Base-by-base conservation (phyloP, 2,113 vertebrate species). In the Delphinapterus leucas region DNA sequence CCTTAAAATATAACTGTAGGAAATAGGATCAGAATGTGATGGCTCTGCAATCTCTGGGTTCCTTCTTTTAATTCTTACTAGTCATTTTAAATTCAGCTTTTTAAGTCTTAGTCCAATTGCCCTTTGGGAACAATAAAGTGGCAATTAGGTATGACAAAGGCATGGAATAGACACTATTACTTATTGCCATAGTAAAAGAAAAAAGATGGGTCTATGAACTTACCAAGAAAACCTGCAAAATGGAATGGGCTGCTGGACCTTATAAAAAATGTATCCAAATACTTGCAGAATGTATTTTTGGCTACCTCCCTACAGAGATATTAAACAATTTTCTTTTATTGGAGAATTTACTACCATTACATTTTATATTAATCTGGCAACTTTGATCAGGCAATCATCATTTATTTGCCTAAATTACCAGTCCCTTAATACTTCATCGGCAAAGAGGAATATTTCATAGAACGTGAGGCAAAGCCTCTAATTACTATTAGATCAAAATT, bases 91-190 rank as follows among this genome's bases (percentile, higher is more conserved):
- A 98, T 98, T 97, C 97, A 98, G 98, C 97, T 98, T 98, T 97
- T 98, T 95, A 96, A 98, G 96, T 97, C 98, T 98, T 97, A 90
- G 67, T 97, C 97, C 97, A 98, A 53, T 65, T 98, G 97, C 96
- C 98, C 98, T 97, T 96, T 38, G 96, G 98, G 98, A 98, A 98
- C 98, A 97, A 97, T 98, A 98, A 98, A 99, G 97, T 97, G 97
- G 95, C 98, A 98, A 98, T 99, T 99, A 98, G 26, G 4, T 98
- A 98, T 97, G 98, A 98, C 98, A 98, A 97, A 98, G 95, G 93
- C 97, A 92, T 44, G 21, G 94, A 98, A 96, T 26, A 98, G 97
- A 98, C 98, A 97, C 90, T 0, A 96, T 98, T 98, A 98, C 96
- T 98, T 98, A 98, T 97, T 98, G 96, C 95, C 84, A 95, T 90